phyloP scores from a whole-genome alignment of 2,888 invertebrate species.

The Synergus laeviventris region DNA sequence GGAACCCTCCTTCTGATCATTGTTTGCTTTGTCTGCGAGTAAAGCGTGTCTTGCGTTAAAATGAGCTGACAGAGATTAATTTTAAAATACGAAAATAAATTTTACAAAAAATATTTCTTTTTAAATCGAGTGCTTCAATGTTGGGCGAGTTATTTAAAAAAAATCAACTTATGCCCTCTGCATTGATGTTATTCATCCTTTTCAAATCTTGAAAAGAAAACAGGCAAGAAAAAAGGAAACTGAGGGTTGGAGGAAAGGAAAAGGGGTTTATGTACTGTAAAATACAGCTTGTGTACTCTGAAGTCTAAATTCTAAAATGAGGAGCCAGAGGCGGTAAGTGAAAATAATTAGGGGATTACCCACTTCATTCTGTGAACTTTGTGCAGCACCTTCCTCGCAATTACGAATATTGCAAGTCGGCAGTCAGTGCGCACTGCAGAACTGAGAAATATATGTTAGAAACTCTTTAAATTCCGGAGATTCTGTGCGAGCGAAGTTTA shows the following conservation, averaged over 20 bases:
- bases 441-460: conserved; percentile 6
- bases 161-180: neutral
- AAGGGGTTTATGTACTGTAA: neutral
- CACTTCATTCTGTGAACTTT: conserved; percentile 38
- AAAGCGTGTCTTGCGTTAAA: neutral
- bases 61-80: neutral
- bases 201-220: conserved; percentile 24
- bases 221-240: conserved; percentile 23
- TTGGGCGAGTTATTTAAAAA: too few relatives aligned
- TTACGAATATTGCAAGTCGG: conserved; percentile 59
- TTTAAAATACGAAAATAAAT: neutral
- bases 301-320: conserved; percentile 40
- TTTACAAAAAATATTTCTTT: neutral
- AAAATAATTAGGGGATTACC: conserved; percentile 60
- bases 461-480: conserved; percentile 22
- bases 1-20: neutral
- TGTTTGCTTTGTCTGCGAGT: neutral
- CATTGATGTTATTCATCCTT: neutral
- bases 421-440: conserved; percentile 44
- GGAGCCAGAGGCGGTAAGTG: conserved; percentile 43
- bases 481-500: neutral
- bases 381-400: conserved; percentile 52
- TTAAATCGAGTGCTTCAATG: neutral
- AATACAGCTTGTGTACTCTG: conserved; percentile 2
- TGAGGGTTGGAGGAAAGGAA: neutral